A percentile compares a stretch with the other conserved stretches of the same genome.
Evolutionary conservation across 23 tunicate genomes (phyloP).

Genomic region (Clavelina lepadiformis): DNA sequence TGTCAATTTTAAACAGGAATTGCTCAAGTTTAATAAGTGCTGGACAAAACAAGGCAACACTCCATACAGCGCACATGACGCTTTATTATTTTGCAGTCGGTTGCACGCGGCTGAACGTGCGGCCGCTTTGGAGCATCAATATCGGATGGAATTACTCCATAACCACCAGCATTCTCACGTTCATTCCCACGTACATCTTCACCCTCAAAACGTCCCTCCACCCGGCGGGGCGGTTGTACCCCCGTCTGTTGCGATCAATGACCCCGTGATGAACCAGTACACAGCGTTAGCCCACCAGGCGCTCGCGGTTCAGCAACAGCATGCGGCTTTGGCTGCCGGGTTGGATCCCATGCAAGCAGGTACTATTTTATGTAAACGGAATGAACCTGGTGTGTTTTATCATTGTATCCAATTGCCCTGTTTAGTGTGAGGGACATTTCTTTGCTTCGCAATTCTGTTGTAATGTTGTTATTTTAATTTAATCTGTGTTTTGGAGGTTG

Average conservation of each 20-base stretch:
- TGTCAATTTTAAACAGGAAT: too few relatives aligned
- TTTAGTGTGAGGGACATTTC: too few relatives aligned
- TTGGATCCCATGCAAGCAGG: slow-evolving; percentile 42
- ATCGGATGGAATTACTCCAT: slow-evolving; percentile 73
- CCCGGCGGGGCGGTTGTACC: slow-evolving; percentile 23
- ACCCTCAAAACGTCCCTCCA: slow-evolving; percentile 47
- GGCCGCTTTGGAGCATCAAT: slow-evolving; percentile 56
- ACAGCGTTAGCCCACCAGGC: slow-evolving; percentile 56
- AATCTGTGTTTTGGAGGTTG: too few relatives aligned
- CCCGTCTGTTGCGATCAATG: slow-evolving; percentile 22
- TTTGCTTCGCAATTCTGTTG: too few relatives aligned
- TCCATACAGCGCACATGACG: too few relatives aligned
- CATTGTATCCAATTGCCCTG: not conserved
- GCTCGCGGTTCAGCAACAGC: slow-evolving; percentile 19
- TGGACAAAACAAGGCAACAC: too few relatives aligned
- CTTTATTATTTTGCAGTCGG: too few relatives aligned
- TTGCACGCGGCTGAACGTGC: slow-evolving; percentile 42
- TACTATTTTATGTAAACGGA: not conserved
- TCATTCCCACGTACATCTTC: slow-evolving; percentile 85
- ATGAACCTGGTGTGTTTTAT: not conserved
- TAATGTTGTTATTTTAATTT: too few relatives aligned
- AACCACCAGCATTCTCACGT: slow-evolving; percentile 83
- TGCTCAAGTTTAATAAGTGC: too few relatives aligned
- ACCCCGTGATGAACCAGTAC: slow-evolving; percentile 33
- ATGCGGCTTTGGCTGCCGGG: slow-evolving; percentile 39